Conservation (phyloP, 1,140 invertebrate species). For the Teleogryllus occipitalis region DNA sequence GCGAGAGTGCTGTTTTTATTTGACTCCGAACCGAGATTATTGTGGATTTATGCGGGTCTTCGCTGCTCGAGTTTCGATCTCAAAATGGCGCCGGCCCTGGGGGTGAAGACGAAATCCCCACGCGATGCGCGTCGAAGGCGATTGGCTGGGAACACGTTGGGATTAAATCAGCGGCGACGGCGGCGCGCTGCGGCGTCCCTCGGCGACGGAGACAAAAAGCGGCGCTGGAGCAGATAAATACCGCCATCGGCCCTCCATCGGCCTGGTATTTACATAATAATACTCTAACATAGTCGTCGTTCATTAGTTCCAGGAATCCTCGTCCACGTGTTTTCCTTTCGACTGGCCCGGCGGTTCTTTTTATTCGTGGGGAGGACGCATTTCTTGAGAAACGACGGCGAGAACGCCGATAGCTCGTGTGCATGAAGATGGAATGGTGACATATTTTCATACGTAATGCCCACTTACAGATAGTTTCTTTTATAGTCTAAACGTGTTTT, state of each 20-base stretch:
- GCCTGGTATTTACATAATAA: not conserved
- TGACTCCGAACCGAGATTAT: no score
- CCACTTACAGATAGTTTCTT: not conserved
- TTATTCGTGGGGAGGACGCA: not conserved
- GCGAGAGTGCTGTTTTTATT: no score
- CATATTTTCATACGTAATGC: conserved; percentile 1
- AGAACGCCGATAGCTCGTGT: not conserved
- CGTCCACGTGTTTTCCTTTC: not conserved
- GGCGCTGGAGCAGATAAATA: not conserved
- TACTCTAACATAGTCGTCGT: conserved; percentile 4
- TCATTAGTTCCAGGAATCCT: not conserved
- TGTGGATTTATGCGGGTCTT: no score
- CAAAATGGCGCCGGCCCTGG: no score
- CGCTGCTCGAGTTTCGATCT: no score
- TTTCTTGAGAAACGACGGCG: not conserved
- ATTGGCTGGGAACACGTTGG: not conserved
- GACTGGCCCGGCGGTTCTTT: not conserved
- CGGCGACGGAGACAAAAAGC: not conserved
- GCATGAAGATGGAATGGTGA: not conserved
- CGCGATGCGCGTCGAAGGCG: not conserved
- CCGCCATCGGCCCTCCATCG: not conserved
- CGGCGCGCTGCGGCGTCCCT: not conserved
- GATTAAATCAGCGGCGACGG: not conserved
- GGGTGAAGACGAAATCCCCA: not conserved
- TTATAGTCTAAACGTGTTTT: not conserved